Evolutionary conservation across 2,797 vertebrate genomes (phyloP).

Genomic region (Sorex maritimensis): DNA sequence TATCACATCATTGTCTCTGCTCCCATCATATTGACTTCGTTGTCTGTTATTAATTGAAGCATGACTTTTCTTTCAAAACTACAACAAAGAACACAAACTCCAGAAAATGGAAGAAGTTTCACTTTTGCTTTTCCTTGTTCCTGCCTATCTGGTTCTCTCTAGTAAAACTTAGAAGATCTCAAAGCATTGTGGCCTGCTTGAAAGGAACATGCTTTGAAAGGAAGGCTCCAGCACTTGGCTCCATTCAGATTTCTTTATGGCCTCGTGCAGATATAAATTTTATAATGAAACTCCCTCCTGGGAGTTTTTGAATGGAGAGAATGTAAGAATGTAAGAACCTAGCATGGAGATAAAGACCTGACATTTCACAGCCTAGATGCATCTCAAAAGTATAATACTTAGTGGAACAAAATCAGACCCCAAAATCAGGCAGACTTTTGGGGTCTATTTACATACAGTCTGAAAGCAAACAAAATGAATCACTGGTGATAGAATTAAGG

Average conservation of each 20-base stretch:
- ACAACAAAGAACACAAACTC: conserved; percentile 66
- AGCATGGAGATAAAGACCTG: conserved; percentile 50
- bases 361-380: neutral
- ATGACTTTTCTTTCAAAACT: conserved; percentile 83
- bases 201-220: neutral
- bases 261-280: conserved; percentile 12
- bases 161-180: conserved; percentile 40
- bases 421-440: neutral
- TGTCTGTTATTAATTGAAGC: conserved; percentile 86
- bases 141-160: conserved; percentile 1
- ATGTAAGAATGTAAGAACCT: neutral
- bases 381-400: neutral
- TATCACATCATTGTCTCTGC: conserved; percentile 77
- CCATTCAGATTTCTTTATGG: too few species aligned
- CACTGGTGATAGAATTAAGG: conserved; percentile 13
- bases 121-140: conserved; percentile 57
- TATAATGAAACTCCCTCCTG: conserved; percentile 44
- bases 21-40: conserved; percentile 81
- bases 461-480: conserved; percentile 37
- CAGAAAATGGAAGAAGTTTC: conserved; percentile 72
- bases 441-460: conserved; percentile 38
- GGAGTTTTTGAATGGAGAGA: too few species aligned
- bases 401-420: conserved; percentile 16
- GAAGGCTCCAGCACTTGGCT: neutral
- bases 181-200: conserved; percentile 8